Conservation (phyloP, 2,113 vertebrate species). For the Spea multiplicata region DNA sequence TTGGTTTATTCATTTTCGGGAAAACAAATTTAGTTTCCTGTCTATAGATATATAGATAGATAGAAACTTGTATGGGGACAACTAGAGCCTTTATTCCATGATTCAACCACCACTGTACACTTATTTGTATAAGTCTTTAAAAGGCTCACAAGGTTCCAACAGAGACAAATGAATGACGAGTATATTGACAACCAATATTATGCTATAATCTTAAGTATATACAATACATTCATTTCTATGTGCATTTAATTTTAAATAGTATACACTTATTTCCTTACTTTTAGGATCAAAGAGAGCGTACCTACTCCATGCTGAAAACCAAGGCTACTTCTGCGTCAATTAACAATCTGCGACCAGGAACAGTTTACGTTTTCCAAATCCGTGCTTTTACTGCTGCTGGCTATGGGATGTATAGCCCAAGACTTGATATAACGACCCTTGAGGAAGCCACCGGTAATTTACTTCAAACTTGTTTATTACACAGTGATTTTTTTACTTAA, state of each 20-base stretch:
- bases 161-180: no score
- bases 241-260: neutral
- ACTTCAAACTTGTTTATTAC: neutral
- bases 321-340: slow-evolving; percentile 90
- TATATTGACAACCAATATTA: no score
- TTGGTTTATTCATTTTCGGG: no score
- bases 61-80: no score
- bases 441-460: slow-evolving; percentile 89
- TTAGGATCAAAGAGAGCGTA: slow-evolving; percentile 94
- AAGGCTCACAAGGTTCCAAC: no score
- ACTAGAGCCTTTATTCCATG: no score
- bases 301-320: slow-evolving; percentile 93
- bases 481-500: no score
- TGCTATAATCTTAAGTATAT: no score
- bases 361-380: slow-evolving; percentile 96
- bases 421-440: slow-evolving; percentile 91
- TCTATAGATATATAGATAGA: no score
- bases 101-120: no score
- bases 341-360: slow-evolving; percentile 95
- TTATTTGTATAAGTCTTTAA: no score
- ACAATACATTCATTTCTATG: neutral
- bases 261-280: neutral
- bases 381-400: slow-evolving; percentile 94
- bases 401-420: slow-evolving; percentile 90
- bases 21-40: no score